phyloP scores from a whole-genome alignment of 2,888 invertebrate genomes.

The Agriopis marginaria region DNA sequence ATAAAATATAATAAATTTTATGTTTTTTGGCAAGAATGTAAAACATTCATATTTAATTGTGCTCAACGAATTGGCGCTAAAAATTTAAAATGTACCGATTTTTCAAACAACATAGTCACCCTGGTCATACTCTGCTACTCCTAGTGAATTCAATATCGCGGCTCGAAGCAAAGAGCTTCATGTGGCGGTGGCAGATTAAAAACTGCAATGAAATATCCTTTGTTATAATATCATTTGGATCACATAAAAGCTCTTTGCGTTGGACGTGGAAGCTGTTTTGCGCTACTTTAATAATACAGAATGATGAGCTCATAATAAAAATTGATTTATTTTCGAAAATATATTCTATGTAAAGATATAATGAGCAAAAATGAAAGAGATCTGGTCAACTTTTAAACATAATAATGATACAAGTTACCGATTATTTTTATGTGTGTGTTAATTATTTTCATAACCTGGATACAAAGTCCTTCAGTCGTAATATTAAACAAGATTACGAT shows the following conservation, averaged over 20 bases:
- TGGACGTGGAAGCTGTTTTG: constrained; percentile 4
- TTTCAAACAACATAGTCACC: background rate
- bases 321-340: too few relatives aligned
- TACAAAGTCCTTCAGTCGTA: too few relatives aligned
- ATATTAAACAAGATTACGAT: too few relatives aligned
- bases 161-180: constrained; percentile 34
- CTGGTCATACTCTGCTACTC: constrained; percentile 19
- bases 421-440: background rate
- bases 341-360: too few relatives aligned
- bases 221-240: constrained; percentile 31
- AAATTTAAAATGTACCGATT: background rate
- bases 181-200: constrained; percentile 34
- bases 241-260: constrained; percentile 17
- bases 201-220: constrained; percentile 33
- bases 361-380: too few relatives aligned
- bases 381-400: too few relatives aligned
- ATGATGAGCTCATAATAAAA: too few relatives aligned
- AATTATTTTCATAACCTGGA: too few relatives aligned
- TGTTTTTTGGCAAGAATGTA: too few relatives aligned
- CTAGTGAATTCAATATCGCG: constrained; percentile 34
- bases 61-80: too few relatives aligned
- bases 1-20: too few relatives aligned
- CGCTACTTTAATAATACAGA: background rate
- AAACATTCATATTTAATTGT: too few relatives aligned
- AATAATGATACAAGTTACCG: background rate